Evolutionary conservation across 2,888 invertebrate species (phyloP), one percentile per base, ranked within the genome.

Genomic region (Lasioglossum marginatum): DNA sequence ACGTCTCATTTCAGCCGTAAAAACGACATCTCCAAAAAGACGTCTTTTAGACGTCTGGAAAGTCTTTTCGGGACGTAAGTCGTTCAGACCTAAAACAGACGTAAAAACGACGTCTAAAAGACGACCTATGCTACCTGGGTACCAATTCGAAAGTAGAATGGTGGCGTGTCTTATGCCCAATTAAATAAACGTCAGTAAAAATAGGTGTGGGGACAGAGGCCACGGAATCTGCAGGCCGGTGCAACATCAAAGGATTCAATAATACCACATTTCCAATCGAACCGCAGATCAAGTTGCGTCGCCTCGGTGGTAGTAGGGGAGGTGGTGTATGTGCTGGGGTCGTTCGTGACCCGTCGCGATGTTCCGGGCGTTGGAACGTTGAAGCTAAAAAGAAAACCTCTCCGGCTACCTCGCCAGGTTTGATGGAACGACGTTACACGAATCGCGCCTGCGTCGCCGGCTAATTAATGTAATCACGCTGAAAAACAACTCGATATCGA

Each of bases 401-500:
- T 1, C 8, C 1, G 68, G 68, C 12, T n/a, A 8, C 12, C n/a
- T 23, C 2, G n/a, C 23, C 23, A 37, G n/a, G 23, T 74, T 78
- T 4, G n/a, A n/a, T 72, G 74, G 75, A 88, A 87, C 87, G 86
- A 81, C 79, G 83, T 88, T 88, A 88, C 86, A 83, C 70, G 77
- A 86, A 80, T 84, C 78, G 86, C 89, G 87, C 83, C 82, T 85
- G 90, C 87, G 82, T 87, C 90, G 79, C 72, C 71, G 79, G 77
- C 80, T 88, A 87, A 89, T 90, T 91, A 89, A 90, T 88, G 90
- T 87, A 89, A 91, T 91, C 85, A 89, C 87, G 88, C 74, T 88
- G 88, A 90, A 91, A 91, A 89, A 89, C 91, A 89, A 91, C 87
- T 87, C 86, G 89, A 85, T 88, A 89, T 88, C 88, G 88, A 90